These are phyloP conservation scores for Mesochorus sp. DNA, from an alignment of 2,888 invertebrate genomes.

Conservation along the genomic window DNA sequence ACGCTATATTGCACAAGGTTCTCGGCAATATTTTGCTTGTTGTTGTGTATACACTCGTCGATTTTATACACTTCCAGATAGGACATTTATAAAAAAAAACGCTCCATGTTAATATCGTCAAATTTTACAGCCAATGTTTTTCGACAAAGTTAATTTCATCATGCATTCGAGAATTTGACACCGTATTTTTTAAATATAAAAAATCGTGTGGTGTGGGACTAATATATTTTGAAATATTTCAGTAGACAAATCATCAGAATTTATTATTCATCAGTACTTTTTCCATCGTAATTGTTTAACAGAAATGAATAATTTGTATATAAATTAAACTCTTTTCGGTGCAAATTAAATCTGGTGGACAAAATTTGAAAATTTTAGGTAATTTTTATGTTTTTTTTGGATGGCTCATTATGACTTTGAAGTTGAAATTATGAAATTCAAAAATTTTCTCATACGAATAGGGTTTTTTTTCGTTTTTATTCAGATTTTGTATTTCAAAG, in stretches of 20 bases:
- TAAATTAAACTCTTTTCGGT: too few species aligned
- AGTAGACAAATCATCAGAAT: neutral
- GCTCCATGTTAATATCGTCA: too few species aligned
- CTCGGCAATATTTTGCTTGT: constrained; percentile 66
- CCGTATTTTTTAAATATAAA: neutral
- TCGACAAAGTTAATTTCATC: constrained; percentile 77
- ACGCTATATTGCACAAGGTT: constrained; percentile 54
- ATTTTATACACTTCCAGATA: constrained; percentile 23
- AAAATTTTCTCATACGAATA: too few species aligned
- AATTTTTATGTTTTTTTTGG: too few species aligned
- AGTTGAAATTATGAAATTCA: too few species aligned
- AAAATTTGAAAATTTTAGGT: too few species aligned
- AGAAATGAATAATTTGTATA: too few species aligned
- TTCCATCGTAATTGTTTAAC: too few species aligned
- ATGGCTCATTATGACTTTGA: too few species aligned
- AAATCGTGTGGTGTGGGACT: neutral
- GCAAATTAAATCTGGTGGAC: too few species aligned
- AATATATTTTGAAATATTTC: neutral
- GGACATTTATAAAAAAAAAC: too few species aligned
- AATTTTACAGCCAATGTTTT: constrained; percentile 70
- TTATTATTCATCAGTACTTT: neutral
- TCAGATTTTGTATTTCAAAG: neutral
- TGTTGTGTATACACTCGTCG: constrained; percentile 16
- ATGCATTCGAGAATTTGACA: constrained; percentile 60
- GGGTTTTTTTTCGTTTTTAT: constrained; percentile 6